Evolutionary conservation across 2,888 invertebrate species (phyloP).

Genomic region (Serripes groenlandicus): DNA sequence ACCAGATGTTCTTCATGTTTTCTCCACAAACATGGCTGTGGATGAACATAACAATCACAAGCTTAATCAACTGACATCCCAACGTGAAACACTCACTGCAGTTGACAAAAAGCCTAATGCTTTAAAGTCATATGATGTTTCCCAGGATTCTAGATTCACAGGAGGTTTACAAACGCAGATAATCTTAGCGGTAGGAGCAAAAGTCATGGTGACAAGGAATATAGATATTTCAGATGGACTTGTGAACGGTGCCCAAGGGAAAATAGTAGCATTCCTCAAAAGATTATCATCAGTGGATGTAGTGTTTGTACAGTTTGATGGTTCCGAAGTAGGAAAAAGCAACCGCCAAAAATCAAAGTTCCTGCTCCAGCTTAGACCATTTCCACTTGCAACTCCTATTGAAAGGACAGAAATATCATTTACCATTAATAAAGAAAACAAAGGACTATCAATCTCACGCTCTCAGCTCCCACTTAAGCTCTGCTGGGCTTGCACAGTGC

Average conservation of each 20-base stretch:
- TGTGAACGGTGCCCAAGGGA: slow-evolving; percentile 56
- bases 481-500: slow-evolving; percentile 47
- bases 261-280: slow-evolving; percentile 30
- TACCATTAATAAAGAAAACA: slow-evolving; percentile 21
- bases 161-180: slow-evolving; percentile 32
- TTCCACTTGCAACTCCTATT: slow-evolving; percentile 34
- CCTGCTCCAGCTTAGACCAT: neutral
- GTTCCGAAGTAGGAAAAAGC: slow-evolving; percentile 16
- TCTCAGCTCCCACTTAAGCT: slow-evolving; percentile 51
- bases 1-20: slow-evolving; percentile 36
- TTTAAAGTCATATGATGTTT: slow-evolving; percentile 21
- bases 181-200: slow-evolving; percentile 35
- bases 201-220: slow-evolving; percentile 60
- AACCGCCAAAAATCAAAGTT: slow-evolving; percentile 24
- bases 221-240: slow-evolving; percentile 63
- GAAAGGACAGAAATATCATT: slow-evolving; percentile 27
- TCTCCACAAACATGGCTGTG: slow-evolving; percentile 34
- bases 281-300: neutral
- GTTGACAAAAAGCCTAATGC: slow-evolving; percentile 41
- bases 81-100: slow-evolving; percentile 19
- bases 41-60: slow-evolving; percentile 33
- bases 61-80: slow-evolving; percentile 1
- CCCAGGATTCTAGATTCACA: slow-evolving; percentile 20
- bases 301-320: slow-evolving; percentile 51
- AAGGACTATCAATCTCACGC: slow-evolving; percentile 21